Conservation (phyloP, 2,113 vertebrate species). For the Mionectes macconnelli region DNA sequence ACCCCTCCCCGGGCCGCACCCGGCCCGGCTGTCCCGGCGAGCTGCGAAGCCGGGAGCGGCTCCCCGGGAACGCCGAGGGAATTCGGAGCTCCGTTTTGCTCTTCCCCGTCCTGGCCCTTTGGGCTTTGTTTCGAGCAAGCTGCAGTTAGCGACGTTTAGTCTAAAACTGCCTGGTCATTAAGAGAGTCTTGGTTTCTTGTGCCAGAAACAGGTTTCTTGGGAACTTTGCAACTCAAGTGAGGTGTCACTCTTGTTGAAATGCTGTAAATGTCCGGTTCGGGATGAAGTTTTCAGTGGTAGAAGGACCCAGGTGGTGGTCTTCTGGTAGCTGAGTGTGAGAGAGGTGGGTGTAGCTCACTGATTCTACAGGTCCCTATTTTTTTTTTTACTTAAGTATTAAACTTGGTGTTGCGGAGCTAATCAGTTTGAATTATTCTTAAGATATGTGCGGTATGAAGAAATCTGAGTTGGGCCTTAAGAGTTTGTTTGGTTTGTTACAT, state of each 20-base stretch:
- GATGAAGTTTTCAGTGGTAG: background rate
- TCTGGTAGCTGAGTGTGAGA: background rate
- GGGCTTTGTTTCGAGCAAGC: background rate
- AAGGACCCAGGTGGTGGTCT: background rate
- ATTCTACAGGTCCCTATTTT: rapidly evolving
- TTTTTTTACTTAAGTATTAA: background rate
- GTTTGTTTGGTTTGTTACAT: background rate
- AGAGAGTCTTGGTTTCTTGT: background rate
- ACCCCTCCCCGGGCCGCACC: background rate
- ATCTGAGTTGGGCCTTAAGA: background rate
- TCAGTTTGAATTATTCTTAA: background rate
- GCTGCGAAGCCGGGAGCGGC: background rate
- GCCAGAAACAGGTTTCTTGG: background rate
- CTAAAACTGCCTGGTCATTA: background rate
- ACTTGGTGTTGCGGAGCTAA: background rate
- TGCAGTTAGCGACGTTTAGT: background rate
- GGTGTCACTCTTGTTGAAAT: background rate
- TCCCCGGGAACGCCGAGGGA: background rate
- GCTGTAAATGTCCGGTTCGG: background rate
- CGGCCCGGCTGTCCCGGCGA: background rate
- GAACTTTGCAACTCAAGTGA: background rate
- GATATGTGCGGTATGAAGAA: background rate
- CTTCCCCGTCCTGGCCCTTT: background rate
- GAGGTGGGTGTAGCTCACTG: background rate
- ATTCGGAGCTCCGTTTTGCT: background rate